Conservation (phyloP, 2,888 invertebrate genomes). For the Cataglyphis rosenhaueri region DNA sequence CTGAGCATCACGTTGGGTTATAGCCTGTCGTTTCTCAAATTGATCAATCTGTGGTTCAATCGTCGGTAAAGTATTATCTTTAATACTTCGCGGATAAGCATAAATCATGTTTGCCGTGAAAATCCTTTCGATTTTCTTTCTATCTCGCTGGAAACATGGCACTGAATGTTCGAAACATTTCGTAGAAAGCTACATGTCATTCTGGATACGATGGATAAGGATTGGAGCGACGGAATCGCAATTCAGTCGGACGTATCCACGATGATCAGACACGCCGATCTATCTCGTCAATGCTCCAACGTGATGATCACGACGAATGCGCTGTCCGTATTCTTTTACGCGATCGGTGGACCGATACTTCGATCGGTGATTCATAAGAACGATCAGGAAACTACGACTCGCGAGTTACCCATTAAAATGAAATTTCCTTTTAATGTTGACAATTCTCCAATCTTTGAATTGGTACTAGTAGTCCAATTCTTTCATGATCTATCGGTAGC, state of each 20-base stretch:
- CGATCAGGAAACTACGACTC: slow-evolving; percentile 19
- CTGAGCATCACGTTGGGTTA: slow-evolving; percentile 34
- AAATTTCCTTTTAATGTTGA: slow-evolving; percentile 59
- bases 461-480: slow-evolving; percentile 53
- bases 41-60: slow-evolving; percentile 51
- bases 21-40: slow-evolving; percentile 35
- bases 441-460: slow-evolving; percentile 60
- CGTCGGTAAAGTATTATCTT: slow-evolving; percentile 44
- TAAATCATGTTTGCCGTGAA: background rate
- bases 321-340: slow-evolving; percentile 41
- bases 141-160: background rate
- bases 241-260: slow-evolving; percentile 27
- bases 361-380: slow-evolving; percentile 28
- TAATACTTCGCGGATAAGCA: background rate
- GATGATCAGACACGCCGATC: slow-evolving; percentile 41
- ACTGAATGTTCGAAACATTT: background rate
- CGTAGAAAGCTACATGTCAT: slow-evolving; percentile 44
- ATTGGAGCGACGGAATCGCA: slow-evolving; percentile 38
- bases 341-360: slow-evolving; percentile 44
- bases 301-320: slow-evolving; percentile 40
- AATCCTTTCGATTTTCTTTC: background rate
- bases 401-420: slow-evolving; percentile 59
- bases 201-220: slow-evolving; percentile 29
- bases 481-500: slow-evolving; percentile 57
- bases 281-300: slow-evolving; percentile 43